These are phyloP conservation scores for Ridgeia piscesae DNA, from an alignment of 1,140 invertebrate genomes.

Conservation along the genomic window DNA sequence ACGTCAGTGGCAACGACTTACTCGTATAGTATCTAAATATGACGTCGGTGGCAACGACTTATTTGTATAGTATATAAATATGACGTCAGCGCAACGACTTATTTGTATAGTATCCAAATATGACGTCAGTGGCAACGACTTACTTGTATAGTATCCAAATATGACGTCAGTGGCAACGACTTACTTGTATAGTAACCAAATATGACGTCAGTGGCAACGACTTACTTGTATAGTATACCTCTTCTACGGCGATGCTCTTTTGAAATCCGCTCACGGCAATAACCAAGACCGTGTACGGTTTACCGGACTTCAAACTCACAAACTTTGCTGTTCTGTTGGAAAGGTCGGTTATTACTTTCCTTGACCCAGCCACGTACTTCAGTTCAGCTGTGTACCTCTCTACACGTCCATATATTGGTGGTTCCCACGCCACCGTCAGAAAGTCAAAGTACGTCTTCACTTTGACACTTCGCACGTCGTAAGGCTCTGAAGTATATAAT, in stretches of 20 bases:
- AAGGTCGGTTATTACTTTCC: neutral
- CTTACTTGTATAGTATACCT: neutral
- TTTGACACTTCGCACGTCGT: neutral
- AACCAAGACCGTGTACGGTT: neutral
- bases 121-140: no score
- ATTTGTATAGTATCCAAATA: no score
- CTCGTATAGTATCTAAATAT: no score
- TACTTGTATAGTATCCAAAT: no score
- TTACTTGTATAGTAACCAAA: no score
- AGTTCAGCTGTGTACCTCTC: neutral
- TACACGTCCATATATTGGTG: neutral
- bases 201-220: no score
- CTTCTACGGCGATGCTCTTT: neutral
- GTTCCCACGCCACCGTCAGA: neutral
- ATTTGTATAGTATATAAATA: no score
- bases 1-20: no score
- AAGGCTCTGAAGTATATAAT: neutral
- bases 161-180: no score
- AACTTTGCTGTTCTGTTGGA: neutral
- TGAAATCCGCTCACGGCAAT: neutral
- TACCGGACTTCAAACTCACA: neutral
- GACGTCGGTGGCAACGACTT: no score
- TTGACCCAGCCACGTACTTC: neutral
- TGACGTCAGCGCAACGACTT: no score
- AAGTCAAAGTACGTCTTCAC: neutral